phyloP scores from a whole-genome alignment of 2,888 invertebrate genomes.

The Tachina fera region DNA sequence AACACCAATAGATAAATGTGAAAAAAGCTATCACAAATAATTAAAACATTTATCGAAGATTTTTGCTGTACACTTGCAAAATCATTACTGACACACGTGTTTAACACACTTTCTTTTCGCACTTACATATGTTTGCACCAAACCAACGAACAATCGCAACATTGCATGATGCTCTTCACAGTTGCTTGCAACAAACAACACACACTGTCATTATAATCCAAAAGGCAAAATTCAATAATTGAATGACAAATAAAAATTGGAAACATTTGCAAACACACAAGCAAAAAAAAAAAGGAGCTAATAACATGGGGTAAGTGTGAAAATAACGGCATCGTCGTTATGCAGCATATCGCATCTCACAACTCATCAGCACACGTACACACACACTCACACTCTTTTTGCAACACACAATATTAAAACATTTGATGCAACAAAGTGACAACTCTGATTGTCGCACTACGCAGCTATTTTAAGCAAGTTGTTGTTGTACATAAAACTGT shows the following conservation, averaged over 20 bases:
- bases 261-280: conserved; percentile 34
- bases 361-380: conserved; percentile 34
- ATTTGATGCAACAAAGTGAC: conserved; percentile 70
- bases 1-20: neutral
- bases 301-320: conserved; percentile 63
- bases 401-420: conserved; percentile 32
- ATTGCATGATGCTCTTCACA: conserved; percentile 10
- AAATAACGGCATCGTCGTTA: conserved; percentile 63
- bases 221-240: conserved; percentile 31
- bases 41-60: conserved; percentile 45
- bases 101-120: conserved; percentile 62
- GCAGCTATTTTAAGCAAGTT: conserved; percentile 66
- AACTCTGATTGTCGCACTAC: conserved; percentile 73
- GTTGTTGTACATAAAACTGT: conserved; percentile 53
- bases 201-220: conserved; percentile 36
- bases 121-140: conserved; percentile 16
- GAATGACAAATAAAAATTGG: conserved; percentile 27
- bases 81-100: conserved; percentile 64
- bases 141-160: conserved; percentile 12
- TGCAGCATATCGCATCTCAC: conserved; percentile 59
- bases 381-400: neutral
- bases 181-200: conserved; percentile 36
- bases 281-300: neutral
- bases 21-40: conserved; percentile 43
- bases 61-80: conserved; percentile 32